Evolutionary conservation across 2,113 vertebrate species (phyloP).

Genomic region (Loxodonta africana): DNA sequence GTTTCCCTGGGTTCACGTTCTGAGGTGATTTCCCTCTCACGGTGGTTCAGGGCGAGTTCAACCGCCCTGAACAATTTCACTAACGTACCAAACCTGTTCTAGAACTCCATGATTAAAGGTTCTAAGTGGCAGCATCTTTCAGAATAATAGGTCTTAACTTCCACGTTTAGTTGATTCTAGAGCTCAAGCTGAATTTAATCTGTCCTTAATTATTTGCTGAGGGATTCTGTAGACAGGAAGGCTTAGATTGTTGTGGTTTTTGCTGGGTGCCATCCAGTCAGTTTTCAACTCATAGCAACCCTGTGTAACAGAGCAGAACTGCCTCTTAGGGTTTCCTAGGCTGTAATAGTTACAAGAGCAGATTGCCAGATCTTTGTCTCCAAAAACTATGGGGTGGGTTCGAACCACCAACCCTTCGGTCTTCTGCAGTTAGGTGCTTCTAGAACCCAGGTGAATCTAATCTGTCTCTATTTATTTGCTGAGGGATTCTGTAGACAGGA

Average conservation of each 20-base stretch:
- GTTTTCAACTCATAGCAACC: too few relatives aligned
- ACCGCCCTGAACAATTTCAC: background rate
- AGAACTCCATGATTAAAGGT: background rate
- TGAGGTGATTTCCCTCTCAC: background rate
- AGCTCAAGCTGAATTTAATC: background rate
- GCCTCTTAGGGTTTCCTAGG: too few relatives aligned
- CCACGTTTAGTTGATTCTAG: background rate
- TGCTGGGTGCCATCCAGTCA: too few relatives aligned
- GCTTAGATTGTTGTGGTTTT: background rate
- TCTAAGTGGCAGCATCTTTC: background rate
- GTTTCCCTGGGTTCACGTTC: background rate
- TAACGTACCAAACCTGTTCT: background rate
- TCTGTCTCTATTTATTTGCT: background rate
- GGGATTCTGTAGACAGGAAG: background rate
- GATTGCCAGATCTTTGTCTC: too few relatives aligned
- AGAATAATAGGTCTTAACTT: background rate
- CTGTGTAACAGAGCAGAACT: too few relatives aligned
- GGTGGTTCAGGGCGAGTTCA: background rate
- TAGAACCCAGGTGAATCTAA: background rate
- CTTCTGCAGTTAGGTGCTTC: background rate
- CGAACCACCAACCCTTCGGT: too few relatives aligned
- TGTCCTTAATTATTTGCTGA: background rate
- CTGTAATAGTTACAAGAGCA: too few relatives aligned
- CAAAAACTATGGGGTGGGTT: too few relatives aligned
- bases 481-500: background rate